These are phyloP conservation scores for Drepanosiphum platanoidis DNA, from an alignment of 2,888 invertebrate genomes.

Conservation along the genomic window DNA sequence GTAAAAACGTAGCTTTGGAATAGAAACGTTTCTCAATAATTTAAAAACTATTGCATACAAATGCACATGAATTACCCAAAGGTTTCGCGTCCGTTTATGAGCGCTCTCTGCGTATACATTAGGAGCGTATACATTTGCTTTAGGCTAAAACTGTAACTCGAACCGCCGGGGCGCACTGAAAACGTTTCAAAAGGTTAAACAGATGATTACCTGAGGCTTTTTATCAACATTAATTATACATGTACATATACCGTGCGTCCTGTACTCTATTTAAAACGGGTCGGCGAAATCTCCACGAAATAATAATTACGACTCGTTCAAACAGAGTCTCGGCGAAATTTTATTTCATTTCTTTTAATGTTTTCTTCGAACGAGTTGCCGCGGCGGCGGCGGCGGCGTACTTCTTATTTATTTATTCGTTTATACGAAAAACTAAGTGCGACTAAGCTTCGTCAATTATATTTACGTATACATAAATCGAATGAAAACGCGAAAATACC, in stretches of 20 bases:
- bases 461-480: no score
- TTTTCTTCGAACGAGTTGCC: no score
- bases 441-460: no score
- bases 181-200: slow-evolving; percentile 29
- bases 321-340: background rate
- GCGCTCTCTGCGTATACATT: background rate
- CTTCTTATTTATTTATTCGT: no score
- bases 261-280: background rate
- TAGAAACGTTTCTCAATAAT: background rate
- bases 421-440: no score
- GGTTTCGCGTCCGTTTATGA: background rate
- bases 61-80: no score
- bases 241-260: background rate
- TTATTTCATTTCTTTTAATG: background rate
- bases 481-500: no score
- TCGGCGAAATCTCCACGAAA: background rate
- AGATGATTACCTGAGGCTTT: slow-evolving; percentile 18
- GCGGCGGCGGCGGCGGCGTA: no score
- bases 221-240: background rate
- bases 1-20: background rate
- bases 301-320: background rate
- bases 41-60: background rate
- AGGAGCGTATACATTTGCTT: background rate
- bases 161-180: slow-evolving; percentile 5
- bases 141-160: background rate